Evolutionary conservation across 1,140 invertebrate genomes (phyloP).

Genomic region (Pantala flavescens): DNA sequence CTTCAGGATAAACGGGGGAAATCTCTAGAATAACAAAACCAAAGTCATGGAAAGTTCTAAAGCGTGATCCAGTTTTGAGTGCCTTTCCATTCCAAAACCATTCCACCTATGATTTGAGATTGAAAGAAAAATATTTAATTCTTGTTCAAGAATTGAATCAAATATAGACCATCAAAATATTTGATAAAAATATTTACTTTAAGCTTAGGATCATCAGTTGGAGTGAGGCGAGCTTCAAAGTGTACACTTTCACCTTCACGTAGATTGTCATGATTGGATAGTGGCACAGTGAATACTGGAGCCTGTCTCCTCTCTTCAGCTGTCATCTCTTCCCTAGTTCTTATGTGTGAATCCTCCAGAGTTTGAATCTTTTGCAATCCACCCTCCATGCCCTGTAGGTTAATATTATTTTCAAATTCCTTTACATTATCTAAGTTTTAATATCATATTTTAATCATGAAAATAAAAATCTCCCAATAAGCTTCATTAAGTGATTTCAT

Average conservation of each 20-base stretch:
- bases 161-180: background rate
- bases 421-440: too few species aligned
- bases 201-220: conserved; percentile 87
- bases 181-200: conserved; percentile 44
- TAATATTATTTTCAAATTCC: conserved; percentile 20
- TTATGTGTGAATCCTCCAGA: conserved; percentile 76
- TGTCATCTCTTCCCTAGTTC: conserved; percentile 53
- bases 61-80: conserved; percentile 75
- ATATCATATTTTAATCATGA: too few species aligned
- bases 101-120: conserved; percentile 52
- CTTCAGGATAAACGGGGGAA: conserved; percentile 88
- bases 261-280: conserved; percentile 74
- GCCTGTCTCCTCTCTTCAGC: conserved; percentile 66
- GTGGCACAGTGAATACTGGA: conserved; percentile 80
- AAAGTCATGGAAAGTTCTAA: conserved; percentile 90
- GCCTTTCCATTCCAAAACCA: conserved; percentile 93
- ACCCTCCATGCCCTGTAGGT: conserved; percentile 75
- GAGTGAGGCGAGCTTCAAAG: conserved; percentile 86
- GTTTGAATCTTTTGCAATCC: conserved; percentile 84
- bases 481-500: too few species aligned
- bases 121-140: conserved; percentile 8
- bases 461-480: too few species aligned
- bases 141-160: background rate
- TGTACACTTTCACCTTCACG: conserved; percentile 87
- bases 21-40: conserved; percentile 91